Evolutionary conservation across 2,797 vertebrate species (phyloP).

Genomic region (Bovichtus diacanthus): DNA sequence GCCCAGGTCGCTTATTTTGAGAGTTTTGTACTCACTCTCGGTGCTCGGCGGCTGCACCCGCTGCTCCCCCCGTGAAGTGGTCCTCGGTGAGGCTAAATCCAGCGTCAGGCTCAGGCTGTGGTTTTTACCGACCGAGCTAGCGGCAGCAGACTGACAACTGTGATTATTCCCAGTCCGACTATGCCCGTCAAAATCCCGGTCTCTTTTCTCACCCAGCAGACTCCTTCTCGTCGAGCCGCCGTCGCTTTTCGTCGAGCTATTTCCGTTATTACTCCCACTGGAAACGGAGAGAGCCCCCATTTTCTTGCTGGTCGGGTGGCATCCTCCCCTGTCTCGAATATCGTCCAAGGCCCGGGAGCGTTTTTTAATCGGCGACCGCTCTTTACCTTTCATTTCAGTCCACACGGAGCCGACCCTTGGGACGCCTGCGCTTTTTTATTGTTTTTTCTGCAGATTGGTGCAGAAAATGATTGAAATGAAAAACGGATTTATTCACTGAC

Average conservation of each 20-base stretch:
- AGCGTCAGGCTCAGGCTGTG: constrained; percentile 84
- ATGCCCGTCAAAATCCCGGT: constrained; percentile 91
- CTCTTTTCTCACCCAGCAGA: constrained; percentile 88
- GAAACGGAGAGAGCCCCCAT: constrained; percentile 89
- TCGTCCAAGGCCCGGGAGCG: constrained; percentile 95
- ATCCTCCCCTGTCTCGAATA: constrained; percentile 92
- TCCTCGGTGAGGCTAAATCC: constrained; percentile 80
- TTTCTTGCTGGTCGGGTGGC: constrained; percentile 92
- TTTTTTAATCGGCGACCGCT: constrained; percentile 96
- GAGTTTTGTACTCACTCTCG: constrained; percentile 95
- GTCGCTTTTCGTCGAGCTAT: constrained; percentile 83
- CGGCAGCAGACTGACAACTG: constrained; percentile 78
- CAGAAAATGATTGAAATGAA: constrained; percentile 50
- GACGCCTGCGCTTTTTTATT: constrained; percentile 15
- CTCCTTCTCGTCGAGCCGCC: constrained; percentile 82
- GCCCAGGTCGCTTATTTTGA: constrained; percentile 97
- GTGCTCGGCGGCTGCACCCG: constrained; percentile 79
- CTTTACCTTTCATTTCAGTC: constrained; percentile 94
- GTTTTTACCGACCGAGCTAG: constrained; percentile 82
- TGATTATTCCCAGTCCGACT: constrained; percentile 89
- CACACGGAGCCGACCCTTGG: constrained; percentile 70
- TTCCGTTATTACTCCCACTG: constrained; percentile 87
- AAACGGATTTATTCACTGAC: constrained; percentile 78
- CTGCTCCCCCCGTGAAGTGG: constrained; percentile 80
- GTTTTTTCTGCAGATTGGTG: constrained; percentile 45